Evolutionary conservation across 2,113 vertebrate species (phyloP).

Genomic region (Petroica traversi): DNA sequence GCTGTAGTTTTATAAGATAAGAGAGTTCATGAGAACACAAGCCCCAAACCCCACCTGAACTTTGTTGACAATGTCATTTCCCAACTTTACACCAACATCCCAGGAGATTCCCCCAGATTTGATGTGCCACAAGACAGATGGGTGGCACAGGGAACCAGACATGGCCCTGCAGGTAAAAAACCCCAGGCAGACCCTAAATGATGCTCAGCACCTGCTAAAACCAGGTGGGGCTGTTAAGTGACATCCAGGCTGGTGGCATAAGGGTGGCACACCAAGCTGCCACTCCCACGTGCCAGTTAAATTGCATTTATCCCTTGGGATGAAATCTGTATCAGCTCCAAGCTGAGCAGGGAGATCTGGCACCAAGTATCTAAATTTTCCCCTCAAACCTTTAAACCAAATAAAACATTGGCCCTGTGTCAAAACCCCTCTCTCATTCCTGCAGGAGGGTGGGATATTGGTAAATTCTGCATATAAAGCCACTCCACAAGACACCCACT

Average conservation of each 20-base stretch:
- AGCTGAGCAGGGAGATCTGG: background rate
- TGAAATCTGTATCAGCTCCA: background rate
- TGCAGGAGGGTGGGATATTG: rapidly evolving
- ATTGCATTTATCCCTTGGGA: background rate
- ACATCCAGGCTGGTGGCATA: background rate
- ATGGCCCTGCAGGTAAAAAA: background rate
- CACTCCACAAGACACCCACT: rapidly evolving
- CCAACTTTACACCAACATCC: background rate
- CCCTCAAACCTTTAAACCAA: background rate
- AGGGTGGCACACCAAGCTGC: background rate
- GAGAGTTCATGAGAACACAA: background rate
- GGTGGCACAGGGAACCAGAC: background rate
- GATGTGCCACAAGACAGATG: background rate
- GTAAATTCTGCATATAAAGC: background rate
- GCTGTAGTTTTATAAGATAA: background rate
- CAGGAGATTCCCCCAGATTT: background rate
- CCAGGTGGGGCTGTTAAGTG: background rate
- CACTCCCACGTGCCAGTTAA: background rate
- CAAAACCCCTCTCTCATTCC: background rate
- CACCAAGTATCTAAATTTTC: background rate
- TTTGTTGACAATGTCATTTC: background rate
- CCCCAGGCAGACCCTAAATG: background rate
- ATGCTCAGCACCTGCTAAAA: background rate
- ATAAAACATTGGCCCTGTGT: rapidly evolving
- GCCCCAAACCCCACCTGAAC: rapidly evolving